phyloP scores from a whole-genome alignment of 2,113 vertebrate genomes.

The Camelus dromedarius region DNA sequence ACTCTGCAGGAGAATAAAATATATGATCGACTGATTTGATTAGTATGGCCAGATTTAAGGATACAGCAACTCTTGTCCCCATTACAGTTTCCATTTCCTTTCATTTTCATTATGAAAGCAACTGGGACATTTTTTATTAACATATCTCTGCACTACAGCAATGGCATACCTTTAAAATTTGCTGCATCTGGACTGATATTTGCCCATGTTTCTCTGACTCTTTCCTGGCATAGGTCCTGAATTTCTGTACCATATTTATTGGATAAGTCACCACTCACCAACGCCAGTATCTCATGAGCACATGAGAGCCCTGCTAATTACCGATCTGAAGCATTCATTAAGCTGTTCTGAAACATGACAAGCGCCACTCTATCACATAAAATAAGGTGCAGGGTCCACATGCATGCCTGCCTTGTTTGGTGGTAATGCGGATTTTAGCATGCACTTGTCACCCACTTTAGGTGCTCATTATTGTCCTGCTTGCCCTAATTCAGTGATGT shows the following conservation, averaged over 20 bases:
- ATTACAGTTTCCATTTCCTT: neutral
- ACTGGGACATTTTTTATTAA: neutral
- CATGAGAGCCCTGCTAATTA: conserved; percentile 50
- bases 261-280: conserved; percentile 1
- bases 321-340: conserved; percentile 46
- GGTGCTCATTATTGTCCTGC: conserved; percentile 66
- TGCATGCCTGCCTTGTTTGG: conserved; percentile 28
- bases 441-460: conserved; percentile 64
- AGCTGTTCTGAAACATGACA: conserved; percentile 43
- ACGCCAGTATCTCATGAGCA: neutral
- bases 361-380: conserved; percentile 37
- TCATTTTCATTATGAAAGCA: conserved; percentile 40
- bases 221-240: neutral
- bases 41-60: neutral
- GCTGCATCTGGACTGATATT: neutral
- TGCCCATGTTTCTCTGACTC: neutral
- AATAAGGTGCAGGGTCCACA: neutral
- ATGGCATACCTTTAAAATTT: neutral
- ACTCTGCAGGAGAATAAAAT: neutral
- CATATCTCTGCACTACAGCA: neutral
- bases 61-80: neutral
- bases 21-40: neutral
- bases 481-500: conserved; percentile 65
- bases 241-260: conserved; percentile 39
- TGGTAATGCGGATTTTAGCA: neutral